phyloP scores from a whole-genome alignment of 2,113 vertebrate species.

The Poicephalus meyeri region DNA sequence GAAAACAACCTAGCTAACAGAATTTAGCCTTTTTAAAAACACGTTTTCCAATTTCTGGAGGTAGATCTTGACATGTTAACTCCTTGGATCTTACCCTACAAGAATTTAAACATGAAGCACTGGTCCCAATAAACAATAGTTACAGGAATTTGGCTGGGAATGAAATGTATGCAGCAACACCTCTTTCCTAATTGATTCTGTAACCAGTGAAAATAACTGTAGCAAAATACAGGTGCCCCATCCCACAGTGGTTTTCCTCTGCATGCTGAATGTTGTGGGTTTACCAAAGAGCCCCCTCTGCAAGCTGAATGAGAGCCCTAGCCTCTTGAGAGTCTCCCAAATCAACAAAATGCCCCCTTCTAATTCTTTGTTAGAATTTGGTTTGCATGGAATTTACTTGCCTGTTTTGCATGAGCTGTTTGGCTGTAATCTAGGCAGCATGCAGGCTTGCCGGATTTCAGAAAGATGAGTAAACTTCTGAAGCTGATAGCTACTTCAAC shows the following conservation, averaged over 20 bases:
- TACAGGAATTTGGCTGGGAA: neutral
- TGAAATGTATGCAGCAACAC: neutral
- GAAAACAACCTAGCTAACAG: neutral
- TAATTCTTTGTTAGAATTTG: constrained; percentile 49
- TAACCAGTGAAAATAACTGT: constrained; percentile 10
- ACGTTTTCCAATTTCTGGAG: neutral
- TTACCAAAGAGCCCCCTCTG: neutral
- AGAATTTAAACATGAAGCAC: neutral
- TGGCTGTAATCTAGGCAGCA: constrained; percentile 78
- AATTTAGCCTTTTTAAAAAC: neutral
- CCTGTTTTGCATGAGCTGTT: constrained; percentile 65
- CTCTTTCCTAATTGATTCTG: constrained; percentile 2
- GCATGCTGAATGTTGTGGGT: neutral
- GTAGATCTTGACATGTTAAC: neutral
- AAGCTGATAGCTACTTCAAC: constrained; percentile 81
- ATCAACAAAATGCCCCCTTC: constrained; percentile 24
- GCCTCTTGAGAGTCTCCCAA: neutral
- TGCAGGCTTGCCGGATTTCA: constrained; percentile 76
- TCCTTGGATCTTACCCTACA: neutral
- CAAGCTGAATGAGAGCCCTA: neutral
- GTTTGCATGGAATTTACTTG: constrained; percentile 62
- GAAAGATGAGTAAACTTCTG: constrained; percentile 85
- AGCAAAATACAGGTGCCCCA: neutral
- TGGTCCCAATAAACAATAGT: neutral
- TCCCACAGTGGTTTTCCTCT: neutral